Base-by-base conservation (phyloP, 2,888 invertebrate species). In the Polia nebulosa region DNA sequence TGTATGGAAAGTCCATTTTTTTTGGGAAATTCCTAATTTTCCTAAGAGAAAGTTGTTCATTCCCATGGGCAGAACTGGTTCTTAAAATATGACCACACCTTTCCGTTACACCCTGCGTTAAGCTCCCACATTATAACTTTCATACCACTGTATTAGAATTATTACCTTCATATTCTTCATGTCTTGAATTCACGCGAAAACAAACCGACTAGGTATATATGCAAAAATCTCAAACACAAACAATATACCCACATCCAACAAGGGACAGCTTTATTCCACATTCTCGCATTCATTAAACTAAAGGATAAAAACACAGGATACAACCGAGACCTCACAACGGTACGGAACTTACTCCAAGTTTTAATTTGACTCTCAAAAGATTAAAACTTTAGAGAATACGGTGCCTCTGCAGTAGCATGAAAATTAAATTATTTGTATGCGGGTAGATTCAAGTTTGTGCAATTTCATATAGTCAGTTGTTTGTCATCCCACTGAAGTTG, bases 341-440 rank as follows among this genome's bases (percentile, higher is more conserved):
- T 41, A 41, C 64, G 45, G 49, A 44, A 49, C 29, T 47, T 36
- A 53, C 29, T 44, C 22, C 36, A 32, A 36, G 45, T 76, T 73
- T 72, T 66, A 77, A 72, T 77, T 65, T 61, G 52, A 27, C 45
- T 60, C 36, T 39, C 56, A 51, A 41, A 72, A 64, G 59, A 56
- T 59, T 56, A 47, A 71, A 76, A 60, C 22, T 57, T 47, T 1
- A 20, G 15, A 65, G 72, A 65, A 47, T 60, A 22, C 71, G n/a
- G 6, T 17, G 25, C 17, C 41, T 51, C 44, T 45, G 17, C 45
- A 25, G 44, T 27, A 17, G 25, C 27, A 61, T 34, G 70, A 29
- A 58, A 29, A 57, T 78, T 61, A 49, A 56, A 56, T 75, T 57
- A 61, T 74, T 61, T n/a, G 20, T 49, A 78, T 72, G 32, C 45